These are phyloP conservation scores for Siniperca undulata DNA, from an alignment of 2,797 vertebrate species.

Conservation along the genomic window DNA sequence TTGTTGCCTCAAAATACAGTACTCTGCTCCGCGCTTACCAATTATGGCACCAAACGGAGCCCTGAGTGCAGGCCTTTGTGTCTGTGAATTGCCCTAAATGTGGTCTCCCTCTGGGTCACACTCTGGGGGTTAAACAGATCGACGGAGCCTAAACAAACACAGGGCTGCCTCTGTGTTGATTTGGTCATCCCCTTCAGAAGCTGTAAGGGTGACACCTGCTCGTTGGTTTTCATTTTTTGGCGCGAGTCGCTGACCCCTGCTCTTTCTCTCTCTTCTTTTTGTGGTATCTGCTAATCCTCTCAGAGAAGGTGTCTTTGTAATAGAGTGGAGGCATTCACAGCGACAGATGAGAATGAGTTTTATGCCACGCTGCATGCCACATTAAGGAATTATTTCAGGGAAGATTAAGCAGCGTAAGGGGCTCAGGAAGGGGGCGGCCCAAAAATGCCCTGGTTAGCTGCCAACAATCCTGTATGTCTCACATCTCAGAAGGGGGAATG, in stretches of 20 bases:
- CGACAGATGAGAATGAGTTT: conserved; percentile 69
- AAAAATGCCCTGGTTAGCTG: conserved; percentile 69
- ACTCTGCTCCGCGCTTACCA: conserved; percentile 32
- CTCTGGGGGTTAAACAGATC: conserved; percentile 68
- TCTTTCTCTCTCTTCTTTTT: conserved; percentile 50
- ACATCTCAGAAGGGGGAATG: conserved; percentile 57
- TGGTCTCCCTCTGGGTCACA: conserved; percentile 47
- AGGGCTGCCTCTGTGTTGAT: conserved; percentile 45
- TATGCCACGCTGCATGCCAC: conserved; percentile 71
- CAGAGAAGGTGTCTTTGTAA: conserved; percentile 76
- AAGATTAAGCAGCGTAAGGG: conserved; percentile 70
- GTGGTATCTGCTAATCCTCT: conserved; percentile 72
- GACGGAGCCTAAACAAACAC: conserved; percentile 73
- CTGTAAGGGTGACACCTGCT: conserved; percentile 69
- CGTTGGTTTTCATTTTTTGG: conserved; percentile 46
- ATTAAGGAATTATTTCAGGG: conserved; percentile 78
- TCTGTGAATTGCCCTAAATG: conserved; percentile 50
- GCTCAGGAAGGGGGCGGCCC: conserved; percentile 43
- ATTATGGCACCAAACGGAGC: conserved; percentile 66
- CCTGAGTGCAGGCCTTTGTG: conserved; percentile 56
- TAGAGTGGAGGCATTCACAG: conserved; percentile 57
- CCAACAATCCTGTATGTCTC: conserved; percentile 65
- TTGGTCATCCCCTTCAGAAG: conserved; percentile 59
- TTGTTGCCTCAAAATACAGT: conserved; percentile 70
- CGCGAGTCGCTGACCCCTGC: conserved; percentile 57